These are phyloP conservation scores for Caenorhabditis parvicauda DNA, from an alignment of 2,888 invertebrate species.

Conservation along the genomic window DNA sequence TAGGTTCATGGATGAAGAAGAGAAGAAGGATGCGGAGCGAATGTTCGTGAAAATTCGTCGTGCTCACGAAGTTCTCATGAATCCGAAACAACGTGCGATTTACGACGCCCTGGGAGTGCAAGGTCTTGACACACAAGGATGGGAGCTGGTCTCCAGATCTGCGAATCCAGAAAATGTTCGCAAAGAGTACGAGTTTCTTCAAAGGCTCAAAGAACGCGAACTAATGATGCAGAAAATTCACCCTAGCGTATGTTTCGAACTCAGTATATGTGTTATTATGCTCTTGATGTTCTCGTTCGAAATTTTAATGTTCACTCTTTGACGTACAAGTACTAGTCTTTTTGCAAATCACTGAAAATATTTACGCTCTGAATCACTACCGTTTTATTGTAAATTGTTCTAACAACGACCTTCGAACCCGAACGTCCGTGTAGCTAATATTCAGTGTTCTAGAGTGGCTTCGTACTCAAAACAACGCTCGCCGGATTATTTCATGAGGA, in stretches of 20 bases:
- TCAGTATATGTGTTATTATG: not conserved
- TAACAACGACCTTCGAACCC: no score
- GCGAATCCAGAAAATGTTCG: slow-evolving; percentile 89
- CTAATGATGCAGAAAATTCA: slow-evolving; percentile 85
- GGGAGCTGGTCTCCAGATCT: slow-evolving; percentile 75
- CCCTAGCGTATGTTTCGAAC: slow-evolving; percentile 74
- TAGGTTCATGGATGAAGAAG: slow-evolving; percentile 81
- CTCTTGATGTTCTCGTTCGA: not conserved
- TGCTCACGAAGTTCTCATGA: slow-evolving; percentile 90
- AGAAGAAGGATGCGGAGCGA: slow-evolving; percentile 83
- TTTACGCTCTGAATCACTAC: not conserved
- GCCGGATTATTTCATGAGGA: slow-evolving; percentile 51
- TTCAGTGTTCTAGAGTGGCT: slow-evolving; percentile 18
- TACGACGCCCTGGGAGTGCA: slow-evolving; percentile 86
- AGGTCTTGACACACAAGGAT: slow-evolving; percentile 85
- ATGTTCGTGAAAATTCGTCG: slow-evolving; percentile 88
- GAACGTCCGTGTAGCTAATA: not conserved
- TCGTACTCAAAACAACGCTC: slow-evolving; percentile 49
- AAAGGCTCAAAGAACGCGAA: slow-evolving; percentile 79
- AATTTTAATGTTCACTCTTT: not conserved
- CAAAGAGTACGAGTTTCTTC: slow-evolving; percentile 86
- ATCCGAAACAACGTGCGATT: slow-evolving; percentile 88
- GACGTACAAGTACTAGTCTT: not conserved
- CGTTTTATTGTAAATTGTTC: no score
- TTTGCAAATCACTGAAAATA: no score